Evolutionary conservation across 2,113 vertebrate species (phyloP).

Genomic region (Eira barbara): DNA sequence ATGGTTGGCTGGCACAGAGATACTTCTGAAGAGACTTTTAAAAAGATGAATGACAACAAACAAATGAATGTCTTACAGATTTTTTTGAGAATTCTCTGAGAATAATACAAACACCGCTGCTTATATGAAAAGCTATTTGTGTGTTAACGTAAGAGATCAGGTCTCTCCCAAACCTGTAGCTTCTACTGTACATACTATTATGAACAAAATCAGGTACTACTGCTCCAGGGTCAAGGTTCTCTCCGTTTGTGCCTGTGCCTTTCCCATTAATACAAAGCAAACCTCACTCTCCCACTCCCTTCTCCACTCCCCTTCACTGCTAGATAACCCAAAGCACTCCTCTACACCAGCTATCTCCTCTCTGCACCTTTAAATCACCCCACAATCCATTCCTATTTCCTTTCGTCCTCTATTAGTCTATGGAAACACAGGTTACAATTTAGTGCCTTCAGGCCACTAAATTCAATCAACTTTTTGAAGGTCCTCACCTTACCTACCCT

Average conservation of each 20-base stretch:
- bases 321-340: neutral
- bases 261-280: neutral
- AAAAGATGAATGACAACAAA: constrained; percentile 7
- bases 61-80: neutral
- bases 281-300: neutral
- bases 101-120: neutral
- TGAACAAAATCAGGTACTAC: neutral
- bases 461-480: neutral
- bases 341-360: neutral
- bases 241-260: neutral
- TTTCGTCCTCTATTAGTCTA: neutral
- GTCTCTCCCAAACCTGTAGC: neutral
- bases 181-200: neutral
- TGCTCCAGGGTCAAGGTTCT: neutral
- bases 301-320: neutral
- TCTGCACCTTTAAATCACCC: neutral
- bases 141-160: neutral
- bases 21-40: neutral
- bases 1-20: neutral
- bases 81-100: neutral
- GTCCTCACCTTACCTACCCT: neutral
- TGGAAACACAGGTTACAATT: neutral
- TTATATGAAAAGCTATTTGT: neutral
- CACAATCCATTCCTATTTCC: neutral
- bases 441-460: neutral